A percentile compares a stretch with the other conserved stretches of the same genome.
These are phyloP conservation scores for Hemithea aestivaria DNA, from an alignment of 2,888 invertebrate species.

Conservation along the genomic window DNA sequence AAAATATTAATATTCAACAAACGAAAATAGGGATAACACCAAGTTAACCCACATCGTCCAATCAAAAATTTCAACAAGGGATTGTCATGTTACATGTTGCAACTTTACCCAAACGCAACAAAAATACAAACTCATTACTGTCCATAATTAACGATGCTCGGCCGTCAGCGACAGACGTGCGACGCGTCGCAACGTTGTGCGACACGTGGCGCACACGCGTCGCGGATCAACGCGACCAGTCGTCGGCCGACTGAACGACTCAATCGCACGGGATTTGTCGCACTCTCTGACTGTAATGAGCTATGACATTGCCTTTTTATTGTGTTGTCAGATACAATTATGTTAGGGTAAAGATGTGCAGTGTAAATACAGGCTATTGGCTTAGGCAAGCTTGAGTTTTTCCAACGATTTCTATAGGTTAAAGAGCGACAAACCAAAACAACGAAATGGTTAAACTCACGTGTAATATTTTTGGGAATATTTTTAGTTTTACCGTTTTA, in stretches of 20 bases:
- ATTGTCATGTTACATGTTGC: constrained; percentile 23
- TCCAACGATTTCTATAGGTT: no score
- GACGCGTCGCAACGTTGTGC: constrained; percentile 45
- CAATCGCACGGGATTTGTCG: constrained; percentile 54
- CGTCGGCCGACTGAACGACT: constrained; percentile 47
- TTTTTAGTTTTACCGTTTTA: no score
- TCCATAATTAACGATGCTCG: constrained; percentile 46
- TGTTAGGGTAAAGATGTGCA: constrained; percentile 9
- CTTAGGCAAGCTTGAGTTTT: no score
- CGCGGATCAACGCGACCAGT: constrained; percentile 54
- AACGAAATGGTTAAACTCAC: no score
- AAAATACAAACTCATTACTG: constrained; percentile 40
- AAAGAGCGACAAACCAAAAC: no score
- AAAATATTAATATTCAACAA: neutral
- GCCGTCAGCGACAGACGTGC: constrained; percentile 41
- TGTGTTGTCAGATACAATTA: constrained; percentile 29
- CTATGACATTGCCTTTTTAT: constrained; percentile 62
- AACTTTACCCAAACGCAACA: constrained; percentile 18
- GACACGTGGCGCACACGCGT: constrained; percentile 54
- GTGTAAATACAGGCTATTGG: constrained; percentile 1
- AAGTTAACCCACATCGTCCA: constrained; percentile 2
- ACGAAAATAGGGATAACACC: neutral
- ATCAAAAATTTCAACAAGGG: constrained; percentile 1
- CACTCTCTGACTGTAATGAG: constrained; percentile 52
- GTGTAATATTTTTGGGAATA: no score